phyloP scores from a whole-genome alignment of 2,797 vertebrate genomes.

The Phrynocephalus vlangalii region DNA sequence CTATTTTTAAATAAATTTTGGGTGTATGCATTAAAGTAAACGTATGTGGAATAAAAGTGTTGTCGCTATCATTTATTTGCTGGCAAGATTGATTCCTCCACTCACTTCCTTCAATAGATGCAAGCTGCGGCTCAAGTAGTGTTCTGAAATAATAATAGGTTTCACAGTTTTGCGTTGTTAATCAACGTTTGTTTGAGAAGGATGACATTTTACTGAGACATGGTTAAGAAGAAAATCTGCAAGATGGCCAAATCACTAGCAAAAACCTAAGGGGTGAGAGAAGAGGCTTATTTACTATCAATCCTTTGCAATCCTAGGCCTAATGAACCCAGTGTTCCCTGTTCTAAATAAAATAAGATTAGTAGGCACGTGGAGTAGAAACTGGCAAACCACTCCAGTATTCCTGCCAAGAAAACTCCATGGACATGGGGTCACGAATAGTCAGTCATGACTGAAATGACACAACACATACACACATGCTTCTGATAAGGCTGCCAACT shows the following conservation, averaged over 20 bases:
- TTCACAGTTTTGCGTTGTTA: background rate
- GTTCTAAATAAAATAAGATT: background rate
- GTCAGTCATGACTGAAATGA: no score
- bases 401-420: no score
- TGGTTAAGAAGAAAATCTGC: background rate
- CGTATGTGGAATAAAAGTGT: constrained; percentile 36
- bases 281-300: background rate
- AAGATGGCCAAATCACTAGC: background rate
- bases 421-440: no score
- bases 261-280: background rate
- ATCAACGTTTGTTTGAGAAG: background rate
- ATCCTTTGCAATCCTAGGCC: no score
- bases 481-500: background rate
- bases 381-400: no score
- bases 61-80: background rate
- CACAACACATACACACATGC: no score
- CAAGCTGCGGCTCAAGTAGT: background rate
- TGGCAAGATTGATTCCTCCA: background rate
- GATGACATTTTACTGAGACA: background rate
- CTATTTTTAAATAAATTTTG: constrained; percentile 29
- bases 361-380: background rate
- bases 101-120: no score
- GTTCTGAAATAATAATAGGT: background rate
- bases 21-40: constrained; percentile 12
- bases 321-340: background rate